These are phyloP conservation scores for Pecten maximus DNA, from an alignment of 2,888 invertebrate genomes.

Conservation along the genomic window DNA sequence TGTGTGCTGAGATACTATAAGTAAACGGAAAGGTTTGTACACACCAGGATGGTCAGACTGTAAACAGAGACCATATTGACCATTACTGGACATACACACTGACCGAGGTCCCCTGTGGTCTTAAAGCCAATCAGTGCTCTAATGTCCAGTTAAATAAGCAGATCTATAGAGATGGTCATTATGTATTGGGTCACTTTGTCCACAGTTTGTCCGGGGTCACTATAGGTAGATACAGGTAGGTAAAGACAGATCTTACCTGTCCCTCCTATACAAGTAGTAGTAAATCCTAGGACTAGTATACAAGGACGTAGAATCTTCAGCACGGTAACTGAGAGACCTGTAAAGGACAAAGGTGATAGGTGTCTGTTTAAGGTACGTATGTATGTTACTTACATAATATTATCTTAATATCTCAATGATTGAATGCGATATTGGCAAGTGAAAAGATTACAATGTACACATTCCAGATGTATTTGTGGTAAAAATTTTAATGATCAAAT, in stretches of 20 bases:
- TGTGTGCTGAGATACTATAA: background rate
- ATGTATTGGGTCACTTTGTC: background rate
- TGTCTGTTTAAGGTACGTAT: background rate
- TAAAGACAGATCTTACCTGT: background rate
- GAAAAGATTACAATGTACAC: no score
- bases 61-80: background rate
- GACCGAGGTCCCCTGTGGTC: conserved; percentile 1
- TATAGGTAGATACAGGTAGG: background rate
- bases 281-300: no score
- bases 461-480: no score
- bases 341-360: background rate
- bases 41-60: conserved; percentile 21
- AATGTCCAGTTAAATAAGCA: conserved; percentile 32
- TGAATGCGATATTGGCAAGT: no score
- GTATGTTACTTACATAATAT: no score
- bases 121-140: background rate
- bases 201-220: background rate
- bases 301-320: no score
- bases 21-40: background rate
- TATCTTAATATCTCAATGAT: no score
- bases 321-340: background rate
- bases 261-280: no score
- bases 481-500: no score
- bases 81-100: conserved; percentile 26
- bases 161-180: background rate